Evolutionary conservation across 2,113 vertebrate species (phyloP), one percentile per base, ranked within the genome.

Genomic region (Sula dactylatra): DNA sequence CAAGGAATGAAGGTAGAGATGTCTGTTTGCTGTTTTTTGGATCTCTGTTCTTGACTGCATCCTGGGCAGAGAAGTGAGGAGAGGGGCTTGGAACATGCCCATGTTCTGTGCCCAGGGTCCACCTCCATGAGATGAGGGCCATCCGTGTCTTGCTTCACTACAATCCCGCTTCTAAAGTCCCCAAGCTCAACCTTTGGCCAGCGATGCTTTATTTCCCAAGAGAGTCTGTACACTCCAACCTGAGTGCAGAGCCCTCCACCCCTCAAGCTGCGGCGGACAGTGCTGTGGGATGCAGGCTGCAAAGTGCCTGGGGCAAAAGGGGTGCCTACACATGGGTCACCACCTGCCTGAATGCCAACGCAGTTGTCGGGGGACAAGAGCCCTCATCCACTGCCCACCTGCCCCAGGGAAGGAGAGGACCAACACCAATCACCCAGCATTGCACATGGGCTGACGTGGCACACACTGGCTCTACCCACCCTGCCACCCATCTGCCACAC

Each of bases 261-360:
- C 36, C 42, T 14, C 38, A 7, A 7, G 34, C 0, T 13, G 20
- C 1, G 15, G 27, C 2, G 1, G 77, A 15, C 4, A 7, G 76
- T 9, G 12, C 76, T 3, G 3, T 10, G 59, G 19, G 36, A 29
- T 4, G 26, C 19, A 17, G 64, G 42, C 64, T 78, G 58, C 59
- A 31, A 38, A 24, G 25, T 6, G 52, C 36, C 58, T 45, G 56
- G 16, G 20, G 12, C 21, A 32, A 71, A 45, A 55, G 36, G 42
- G 18, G n/a, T 66, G n/a, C 65, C 65, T 12, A 15, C 7, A 10
- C 42, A 9, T 0, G 13, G 20, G 27, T 22, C 82, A 49, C 62
- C 58, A 29, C 21, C 34, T 59, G 7, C 65, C 54, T 1, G 0
- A 77, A 44, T 10, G 5, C 52, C 27, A 13, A 0, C 4, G 2